Evolutionary conservation across 1,140 invertebrate genomes (phyloP), one percentile per base, ranked within the genome.

Genomic region (Atopsyche davidsoni): DNA sequence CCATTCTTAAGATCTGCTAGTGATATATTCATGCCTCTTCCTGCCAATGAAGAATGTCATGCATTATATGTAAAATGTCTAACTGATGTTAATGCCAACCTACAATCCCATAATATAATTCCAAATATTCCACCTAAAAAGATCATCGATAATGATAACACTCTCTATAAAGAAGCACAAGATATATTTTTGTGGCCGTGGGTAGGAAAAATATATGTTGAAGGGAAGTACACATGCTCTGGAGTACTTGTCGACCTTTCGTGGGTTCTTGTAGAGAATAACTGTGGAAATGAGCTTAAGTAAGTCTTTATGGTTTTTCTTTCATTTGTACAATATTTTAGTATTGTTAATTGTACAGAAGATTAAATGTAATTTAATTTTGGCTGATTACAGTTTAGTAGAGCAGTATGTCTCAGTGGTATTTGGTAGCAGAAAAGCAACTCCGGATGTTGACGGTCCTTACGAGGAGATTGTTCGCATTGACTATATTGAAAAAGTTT

Each of bases 381-480:
- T 53, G 10, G 44, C 55, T 48, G 22, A 43, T 64, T 72, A 46
- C 60, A 88, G 85, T 17, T 67, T 81, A 17, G 55, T 68, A 3
- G 60, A 62, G 13, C 73, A 82, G 51, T 83, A 81, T 52, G 73
- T 83, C 7, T 70, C 74, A 11, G 83, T 78, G 1, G 51, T 86
- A 2, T 60, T 88, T 35, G 88, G 88, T n/a, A 65, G 77, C 35
- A 70, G 80, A 25, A 67, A 73, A 52, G 63, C 73, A 36, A 64
- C 83, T 58, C 63, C 70, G 3, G 60, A 71, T 43, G 69, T 79
- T 6, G 67, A 73, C 28, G 79, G 84, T 24, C 80, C 81, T 3
- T 76, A 83, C 61, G 86, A 90, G 63, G 80, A 87, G 70, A 70
- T 79, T 1, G 67, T 73, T 25, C 60, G 67, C 13, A 67, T 86